A percentile compares a stretch with the other conserved stretches of the same genome.
These are phyloP conservation scores for Poecilus cupreus DNA, from an alignment of 2,888 invertebrate species.

Conservation along the genomic window DNA sequence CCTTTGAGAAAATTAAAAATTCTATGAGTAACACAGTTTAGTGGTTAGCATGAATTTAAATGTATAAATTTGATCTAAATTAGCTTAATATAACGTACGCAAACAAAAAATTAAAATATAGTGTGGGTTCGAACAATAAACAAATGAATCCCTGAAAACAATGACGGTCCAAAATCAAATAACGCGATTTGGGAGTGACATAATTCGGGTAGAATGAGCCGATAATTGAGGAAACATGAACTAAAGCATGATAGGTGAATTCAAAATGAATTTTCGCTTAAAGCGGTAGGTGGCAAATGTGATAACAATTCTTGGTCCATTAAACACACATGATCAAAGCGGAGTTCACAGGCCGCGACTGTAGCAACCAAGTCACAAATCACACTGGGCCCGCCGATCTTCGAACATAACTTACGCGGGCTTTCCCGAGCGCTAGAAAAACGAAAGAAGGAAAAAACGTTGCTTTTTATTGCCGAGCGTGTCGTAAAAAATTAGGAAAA, in stretches of 20 bases:
- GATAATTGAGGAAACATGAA: slow-evolving; percentile 27
- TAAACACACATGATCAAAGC: slow-evolving; percentile 54
- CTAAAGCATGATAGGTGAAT: slow-evolving; percentile 16
- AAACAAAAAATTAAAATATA: too few species aligned
- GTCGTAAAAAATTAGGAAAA: slow-evolving; percentile 57
- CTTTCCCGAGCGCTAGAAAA: slow-evolving; percentile 16
- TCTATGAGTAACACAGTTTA: too few species aligned
- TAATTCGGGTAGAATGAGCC: slow-evolving; percentile 19
- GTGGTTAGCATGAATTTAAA: too few species aligned
- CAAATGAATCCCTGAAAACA: too few species aligned
- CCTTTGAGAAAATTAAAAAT: too few species aligned
- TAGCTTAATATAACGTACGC: too few species aligned
- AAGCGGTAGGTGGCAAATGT: slow-evolving; percentile 41
- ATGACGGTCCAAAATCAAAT: too few species aligned
- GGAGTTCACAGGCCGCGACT: slow-evolving; percentile 26
- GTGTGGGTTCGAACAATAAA: too few species aligned
- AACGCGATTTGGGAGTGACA: not conserved
- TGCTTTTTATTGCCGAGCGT: slow-evolving; percentile 50
- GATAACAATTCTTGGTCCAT: slow-evolving; percentile 50
- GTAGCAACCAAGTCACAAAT: slow-evolving; percentile 50
- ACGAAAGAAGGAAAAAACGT: slow-evolving; percentile 31
- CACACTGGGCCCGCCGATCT: slow-evolving; percentile 32
- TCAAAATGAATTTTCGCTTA: slow-evolving; percentile 43
- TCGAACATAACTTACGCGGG: slow-evolving; percentile 33
- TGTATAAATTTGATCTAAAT: too few species aligned